Evolutionary conservation across 2,797 vertebrate species (phyloP).

Genomic region (Chlorospingus flavigularis): DNA sequence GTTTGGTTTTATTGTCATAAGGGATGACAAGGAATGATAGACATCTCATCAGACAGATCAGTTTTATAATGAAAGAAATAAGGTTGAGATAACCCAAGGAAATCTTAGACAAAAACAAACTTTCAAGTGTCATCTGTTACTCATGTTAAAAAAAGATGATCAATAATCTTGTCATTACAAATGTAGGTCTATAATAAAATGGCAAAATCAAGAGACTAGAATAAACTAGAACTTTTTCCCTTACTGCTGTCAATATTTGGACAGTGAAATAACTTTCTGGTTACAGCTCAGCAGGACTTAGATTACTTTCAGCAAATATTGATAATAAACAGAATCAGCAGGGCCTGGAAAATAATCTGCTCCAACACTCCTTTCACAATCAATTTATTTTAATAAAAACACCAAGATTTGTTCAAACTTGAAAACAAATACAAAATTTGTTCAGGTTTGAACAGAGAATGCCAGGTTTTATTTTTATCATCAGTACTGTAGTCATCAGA

Average conservation of each 20-base stretch:
- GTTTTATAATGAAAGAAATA: not conserved
- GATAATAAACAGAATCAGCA: slow-evolving; percentile 25
- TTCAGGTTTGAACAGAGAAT: not conserved
- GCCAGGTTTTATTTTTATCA: not conserved
- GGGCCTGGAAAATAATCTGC: not conserved
- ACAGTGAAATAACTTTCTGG: slow-evolving; percentile 9
- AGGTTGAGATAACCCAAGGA: not conserved
- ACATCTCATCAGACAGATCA: not conserved
- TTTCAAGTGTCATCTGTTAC: not conserved
- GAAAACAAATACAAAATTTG: not conserved
- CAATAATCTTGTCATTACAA: not conserved
- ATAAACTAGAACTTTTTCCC: not conserved
- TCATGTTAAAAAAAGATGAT: not conserved
- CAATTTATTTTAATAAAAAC: slow-evolving; percentile 1
- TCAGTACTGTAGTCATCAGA: not conserved
- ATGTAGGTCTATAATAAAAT: not conserved
- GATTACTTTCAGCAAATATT: slow-evolving; percentile 29
- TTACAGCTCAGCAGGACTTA: not conserved
- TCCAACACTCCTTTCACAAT: not conserved
- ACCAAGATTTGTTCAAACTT: not conserved
- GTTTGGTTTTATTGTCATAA: not conserved
- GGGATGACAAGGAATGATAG: not conserved
- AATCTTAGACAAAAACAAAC: not conserved
- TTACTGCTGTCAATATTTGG: slow-evolving; percentile 5
- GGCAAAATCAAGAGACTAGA: not conserved